Evolutionary conservation across 2,888 invertebrate species (phyloP), one percentile per base, ranked within the genome.

Genomic region (Hydrotaea diabolus): DNA sequence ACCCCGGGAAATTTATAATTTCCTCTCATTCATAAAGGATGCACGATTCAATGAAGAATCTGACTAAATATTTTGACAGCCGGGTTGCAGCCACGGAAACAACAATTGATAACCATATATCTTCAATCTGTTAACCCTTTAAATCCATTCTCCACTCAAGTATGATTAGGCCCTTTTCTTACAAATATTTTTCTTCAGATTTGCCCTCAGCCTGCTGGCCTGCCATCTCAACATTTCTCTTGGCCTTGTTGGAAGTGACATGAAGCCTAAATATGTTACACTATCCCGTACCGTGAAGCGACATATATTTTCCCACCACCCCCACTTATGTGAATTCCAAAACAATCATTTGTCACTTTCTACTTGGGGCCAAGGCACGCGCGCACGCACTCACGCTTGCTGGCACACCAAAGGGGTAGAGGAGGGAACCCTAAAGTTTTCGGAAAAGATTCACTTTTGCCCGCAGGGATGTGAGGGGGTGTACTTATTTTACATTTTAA

Each of bases 401-500:
- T n/a, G n/a, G n/a, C n/a, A n/a, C 36, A 3, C 19, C 0, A 69
- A 69, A 69, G 23, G 64, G 69, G 43, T 69, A 46, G 19, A 66
- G 39, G 19, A 21, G n/a, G n/a, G n/a, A 69, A 69, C 36, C 23
- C 69, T 43, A 59, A 59, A 59, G 69, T 21, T 69, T 69, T 46
- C 15, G 21, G 43, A 46, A 46, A 46, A 21, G 43, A 69, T 66
- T 39, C 17, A 21, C 17, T 69, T 43, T 15, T 36, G 5, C n/a
- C n/a, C 31, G 7, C 23, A 46, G 69, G 43, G 26, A 8, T 2
- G 36, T 7, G 3, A 23, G 69, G 43, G 13, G 17, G 31, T 62
- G 31, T n/a, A 26, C 3, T 1, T 15, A 62, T 59, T 59, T 26
- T 26, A 26, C 26, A 43, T 69, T 43, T 46, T 15, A 69, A 69